These are phyloP conservation scores for Drosophila subquinaria DNA, from an alignment of 2,888 invertebrate species.

Conservation along the genomic window DNA sequence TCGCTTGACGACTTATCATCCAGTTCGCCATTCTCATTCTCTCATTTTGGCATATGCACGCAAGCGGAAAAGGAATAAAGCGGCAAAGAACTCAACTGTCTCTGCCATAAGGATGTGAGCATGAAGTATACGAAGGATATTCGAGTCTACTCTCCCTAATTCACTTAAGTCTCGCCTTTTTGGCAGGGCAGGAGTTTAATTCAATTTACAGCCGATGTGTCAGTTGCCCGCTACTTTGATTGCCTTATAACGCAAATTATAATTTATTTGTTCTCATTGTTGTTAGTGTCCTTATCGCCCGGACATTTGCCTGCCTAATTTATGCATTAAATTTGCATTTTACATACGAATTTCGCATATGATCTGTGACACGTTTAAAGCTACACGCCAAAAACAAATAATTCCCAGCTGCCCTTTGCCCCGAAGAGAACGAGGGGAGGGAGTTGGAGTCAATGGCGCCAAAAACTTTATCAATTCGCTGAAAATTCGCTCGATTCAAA, in stretches of 20 bases:
- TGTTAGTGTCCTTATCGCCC: conserved; percentile 26
- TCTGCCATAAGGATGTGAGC: conserved; percentile 29
- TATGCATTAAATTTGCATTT: conserved; percentile 59
- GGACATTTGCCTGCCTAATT: conserved; percentile 61
- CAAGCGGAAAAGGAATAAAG: conserved; percentile 66
- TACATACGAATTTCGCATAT: conserved; percentile 41
- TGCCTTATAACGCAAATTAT: conserved; percentile 56
- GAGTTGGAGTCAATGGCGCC: conserved; percentile 41
- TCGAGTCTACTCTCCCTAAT: conserved; percentile 12
- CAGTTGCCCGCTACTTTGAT: conserved; percentile 55
- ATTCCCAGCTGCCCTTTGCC: conserved; percentile 10
- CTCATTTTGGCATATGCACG: conserved; percentile 44
- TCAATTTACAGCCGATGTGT: conserved; percentile 66
- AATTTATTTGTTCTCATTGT: conserved; percentile 33
- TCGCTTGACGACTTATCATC: conserved; percentile 38
- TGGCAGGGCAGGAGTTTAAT: conserved; percentile 52
- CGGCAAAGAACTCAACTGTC: conserved; percentile 3
- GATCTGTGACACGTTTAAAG: conserved; percentile 47
- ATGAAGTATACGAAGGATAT: conserved; percentile 22
- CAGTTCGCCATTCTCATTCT: conserved; percentile 33
- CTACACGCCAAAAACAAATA: neutral
- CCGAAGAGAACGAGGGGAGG: neutral
- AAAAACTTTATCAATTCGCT: conserved; percentile 54
- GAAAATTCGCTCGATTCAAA: conserved; percentile 31
- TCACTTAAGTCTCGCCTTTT: conserved; percentile 21